Percentiles rank a stretch among this genome's conserved stretches.
These are phyloP conservation scores for Temnothorax nylanderi DNA, from an alignment of 1,140 invertebrate species.

Conservation along the genomic window DNA sequence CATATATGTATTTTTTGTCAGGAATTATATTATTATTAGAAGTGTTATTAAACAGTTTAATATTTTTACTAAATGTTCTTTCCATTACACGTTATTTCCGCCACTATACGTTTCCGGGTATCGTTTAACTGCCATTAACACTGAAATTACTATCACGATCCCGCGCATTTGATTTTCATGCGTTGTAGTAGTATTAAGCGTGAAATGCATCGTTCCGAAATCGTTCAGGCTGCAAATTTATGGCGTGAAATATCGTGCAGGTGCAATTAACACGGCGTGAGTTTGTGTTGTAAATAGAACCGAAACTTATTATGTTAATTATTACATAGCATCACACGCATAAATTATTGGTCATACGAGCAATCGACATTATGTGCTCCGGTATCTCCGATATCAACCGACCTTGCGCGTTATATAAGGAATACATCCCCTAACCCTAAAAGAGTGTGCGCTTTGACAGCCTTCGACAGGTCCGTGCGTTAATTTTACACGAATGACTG, in stretches of 20 bases:
- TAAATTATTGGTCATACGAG: slow-evolving; percentile 25
- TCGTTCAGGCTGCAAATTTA: slow-evolving; percentile 49
- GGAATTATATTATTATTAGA: not conserved
- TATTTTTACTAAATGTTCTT: not conserved
- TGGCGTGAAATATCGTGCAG: slow-evolving; percentile 55
- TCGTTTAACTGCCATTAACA: slow-evolving; percentile 29
- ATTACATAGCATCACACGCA: slow-evolving; percentile 38
- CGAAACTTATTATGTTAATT: slow-evolving; percentile 58
- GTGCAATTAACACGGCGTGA: slow-evolving; percentile 50
- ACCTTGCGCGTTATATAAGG: not conserved
- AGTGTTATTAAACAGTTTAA: not conserved
- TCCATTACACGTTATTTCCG: not conserved
- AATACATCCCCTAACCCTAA: not conserved
- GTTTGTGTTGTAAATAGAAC: slow-evolving; percentile 54
- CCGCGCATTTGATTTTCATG: slow-evolving; percentile 36
- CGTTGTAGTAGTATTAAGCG: slow-evolving; percentile 14
- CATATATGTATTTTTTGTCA: not conserved
- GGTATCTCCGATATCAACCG: not conserved
- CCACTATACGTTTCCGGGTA: not conserved
- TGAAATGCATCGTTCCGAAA: slow-evolving; percentile 52
- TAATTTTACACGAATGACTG: not conserved
- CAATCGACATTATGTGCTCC: not conserved
- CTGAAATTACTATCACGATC: slow-evolving; percentile 21
- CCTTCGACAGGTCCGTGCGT: not conserved
- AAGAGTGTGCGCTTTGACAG: not conserved